Evolutionary conservation across 2,797 vertebrate genomes (phyloP).

Genomic region (Gallinago solitaria): DNA sequence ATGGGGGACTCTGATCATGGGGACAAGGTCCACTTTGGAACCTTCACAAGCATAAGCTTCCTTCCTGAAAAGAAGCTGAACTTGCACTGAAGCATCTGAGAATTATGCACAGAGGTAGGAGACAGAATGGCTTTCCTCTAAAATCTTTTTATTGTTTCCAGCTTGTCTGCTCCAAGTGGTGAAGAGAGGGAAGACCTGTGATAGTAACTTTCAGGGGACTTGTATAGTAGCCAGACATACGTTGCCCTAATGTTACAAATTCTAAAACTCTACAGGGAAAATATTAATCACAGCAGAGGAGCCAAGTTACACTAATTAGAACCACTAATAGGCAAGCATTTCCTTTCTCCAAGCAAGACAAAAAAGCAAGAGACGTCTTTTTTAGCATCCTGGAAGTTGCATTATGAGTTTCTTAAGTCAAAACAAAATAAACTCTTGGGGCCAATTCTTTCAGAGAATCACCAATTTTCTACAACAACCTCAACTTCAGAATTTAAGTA

Average conservation of each 20-base stretch:
- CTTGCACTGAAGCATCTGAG: not conserved
- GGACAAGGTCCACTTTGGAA: not conserved
- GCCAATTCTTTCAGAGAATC: not conserved
- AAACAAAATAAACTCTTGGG: not conserved
- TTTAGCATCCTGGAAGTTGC: not conserved
- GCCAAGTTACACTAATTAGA: not conserved
- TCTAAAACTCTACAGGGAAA: not conserved
- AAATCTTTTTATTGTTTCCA: not conserved
- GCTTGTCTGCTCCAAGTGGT: not conserved
- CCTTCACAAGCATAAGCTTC: not conserved
- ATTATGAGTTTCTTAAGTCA: not conserved
- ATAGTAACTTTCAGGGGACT: not conserved
- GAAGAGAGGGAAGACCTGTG: not conserved
- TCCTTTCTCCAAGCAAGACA: not conserved
- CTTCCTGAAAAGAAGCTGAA: not conserved
- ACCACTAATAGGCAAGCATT: not conserved
- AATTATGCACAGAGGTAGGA: not conserved
- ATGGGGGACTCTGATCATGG: not conserved
- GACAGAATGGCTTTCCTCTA: not conserved
- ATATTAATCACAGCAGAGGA: not conserved
- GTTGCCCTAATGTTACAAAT: not conserved
- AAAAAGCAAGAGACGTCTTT: not conserved
- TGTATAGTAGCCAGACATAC: not conserved
- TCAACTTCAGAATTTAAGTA: not conserved
- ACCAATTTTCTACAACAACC: not conserved